These are phyloP conservation scores for Eulemur coronatus DNA, from an alignment of 2,797 vertebrate species.

Conservation along the genomic window DNA sequence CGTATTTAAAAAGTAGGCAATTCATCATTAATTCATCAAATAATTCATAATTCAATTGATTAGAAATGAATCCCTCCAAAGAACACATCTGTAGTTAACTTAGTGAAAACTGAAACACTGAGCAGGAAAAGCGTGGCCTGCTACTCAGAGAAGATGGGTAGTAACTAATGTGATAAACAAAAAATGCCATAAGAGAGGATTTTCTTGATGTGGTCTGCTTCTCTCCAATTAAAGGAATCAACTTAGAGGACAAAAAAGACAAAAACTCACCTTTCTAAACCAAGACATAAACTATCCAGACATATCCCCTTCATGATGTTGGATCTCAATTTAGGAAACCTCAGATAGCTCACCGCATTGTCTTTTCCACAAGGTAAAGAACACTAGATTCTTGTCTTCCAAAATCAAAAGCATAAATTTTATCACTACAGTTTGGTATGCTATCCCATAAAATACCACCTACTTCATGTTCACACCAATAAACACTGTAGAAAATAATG, in stretches of 20 bases:
- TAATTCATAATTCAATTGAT: background rate
- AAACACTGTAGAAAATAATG: constrained; percentile 30
- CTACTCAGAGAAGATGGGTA: constrained; percentile 12
- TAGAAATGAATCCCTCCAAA: constrained; percentile 47
- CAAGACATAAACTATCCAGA: constrained; percentile 4
- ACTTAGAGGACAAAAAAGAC: background rate
- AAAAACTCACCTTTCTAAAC: constrained; percentile 7
- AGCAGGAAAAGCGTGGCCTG: constrained; percentile 38
- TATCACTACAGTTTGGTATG: background rate
- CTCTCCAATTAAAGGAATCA: constrained; percentile 27
- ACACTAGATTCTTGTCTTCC: background rate
- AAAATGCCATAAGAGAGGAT: constrained; percentile 4
- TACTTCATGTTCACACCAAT: background rate
- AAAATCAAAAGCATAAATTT: constrained; percentile 37
- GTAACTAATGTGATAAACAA: constrained; percentile 39
- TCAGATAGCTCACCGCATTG: background rate
- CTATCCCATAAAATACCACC: background rate
- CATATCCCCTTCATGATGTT: background rate
- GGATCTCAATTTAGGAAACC: background rate
- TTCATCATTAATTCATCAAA: background rate
- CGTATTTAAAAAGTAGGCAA: background rate
- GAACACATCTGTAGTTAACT: background rate
- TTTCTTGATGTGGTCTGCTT: constrained; percentile 50
- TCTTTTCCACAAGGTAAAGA: constrained; percentile 6
- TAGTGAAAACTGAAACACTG: constrained; percentile 47